Evolutionary conservation across 2,113 vertebrate species (phyloP), one percentile per base, ranked within the genome.

Genomic region (Ailuropoda melanoleuca): DNA sequence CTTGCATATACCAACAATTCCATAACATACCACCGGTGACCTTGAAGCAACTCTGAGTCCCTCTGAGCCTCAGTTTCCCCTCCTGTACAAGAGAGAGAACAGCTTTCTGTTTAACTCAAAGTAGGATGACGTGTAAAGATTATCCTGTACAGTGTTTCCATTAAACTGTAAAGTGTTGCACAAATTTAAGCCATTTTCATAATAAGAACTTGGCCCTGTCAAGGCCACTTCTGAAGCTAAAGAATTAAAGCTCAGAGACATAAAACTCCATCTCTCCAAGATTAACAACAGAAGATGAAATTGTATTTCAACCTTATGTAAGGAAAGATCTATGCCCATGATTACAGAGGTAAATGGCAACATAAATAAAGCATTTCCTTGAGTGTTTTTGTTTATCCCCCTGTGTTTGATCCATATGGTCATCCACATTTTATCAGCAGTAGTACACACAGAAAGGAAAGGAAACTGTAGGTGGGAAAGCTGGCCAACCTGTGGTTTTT

Each of bases 271-370:
- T 93, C 48, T 95, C 77, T 88, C 12, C 1, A 55, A 96, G 89
- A 60, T 75, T 98, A 95, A 56, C 83, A 95, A 92, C 3, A 91
- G 95, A 96, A 95, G 88, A 92, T 92, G 53, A 98, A 97, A 93
- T 88, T 97, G 86, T 92, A 96, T 0, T 97, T 88, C 93, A 2
- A 26, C 58, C 88, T 89, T 88, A 87, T 43, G 43, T 82, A 75
- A 68, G 62, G 82, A 93, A 64, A 97, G 53, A 75, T 74, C 46
- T 29, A 75, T 82, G 60, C 6, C 97, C 19, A 77, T 93, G 91
- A 93, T 98, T 83, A 56, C 48, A 96, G 95, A 97, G 62, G 39
- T 94, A 93, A 97, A 84, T 87, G 37, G 84, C 66, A 90, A 78
- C 82, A 62, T 75, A 88, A 98, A 82, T 72, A 96, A 97, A 92